Evolutionary conservation across 2,797 vertebrate genomes (phyloP).

Genomic region (Clamator glandarius): DNA sequence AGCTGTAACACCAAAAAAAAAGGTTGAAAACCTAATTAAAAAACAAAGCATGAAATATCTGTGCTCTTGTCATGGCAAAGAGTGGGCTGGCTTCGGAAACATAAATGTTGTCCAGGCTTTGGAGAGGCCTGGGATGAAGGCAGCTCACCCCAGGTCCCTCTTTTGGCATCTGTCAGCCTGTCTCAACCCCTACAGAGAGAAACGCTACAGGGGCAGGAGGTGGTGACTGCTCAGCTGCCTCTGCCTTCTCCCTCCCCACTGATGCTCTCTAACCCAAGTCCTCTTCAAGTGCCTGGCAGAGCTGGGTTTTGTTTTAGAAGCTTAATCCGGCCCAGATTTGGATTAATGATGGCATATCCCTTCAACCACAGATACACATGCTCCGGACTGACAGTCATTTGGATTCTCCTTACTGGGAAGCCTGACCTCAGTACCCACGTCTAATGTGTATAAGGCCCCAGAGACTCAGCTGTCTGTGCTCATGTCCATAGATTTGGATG

Average conservation of each 20-base stretch:
- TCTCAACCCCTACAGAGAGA: neutral
- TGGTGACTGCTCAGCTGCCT: neutral
- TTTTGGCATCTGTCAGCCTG: neutral
- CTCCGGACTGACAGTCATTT: conserved; percentile 62
- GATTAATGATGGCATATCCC: conserved; percentile 61
- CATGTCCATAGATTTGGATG: neutral
- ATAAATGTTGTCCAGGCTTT: neutral
- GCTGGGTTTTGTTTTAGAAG: conserved; percentile 77
- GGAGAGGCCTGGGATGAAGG: neutral
- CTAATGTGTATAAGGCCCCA: conserved; percentile 45
- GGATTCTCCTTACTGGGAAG: conserved; percentile 57
- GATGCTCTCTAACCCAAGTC: neutral
- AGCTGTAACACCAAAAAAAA: neutral
- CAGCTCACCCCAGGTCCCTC: neutral
- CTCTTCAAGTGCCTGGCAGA: conserved; percentile 62
- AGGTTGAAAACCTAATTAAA: neutral
- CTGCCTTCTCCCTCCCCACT: neutral
- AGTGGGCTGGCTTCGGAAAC: neutral
- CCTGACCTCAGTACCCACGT: conserved; percentile 63
- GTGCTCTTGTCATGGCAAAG: neutral
- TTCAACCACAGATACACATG: conserved; percentile 73
- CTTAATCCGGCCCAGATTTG: conserved; percentile 72
- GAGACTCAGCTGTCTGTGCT: conserved; percentile 33
- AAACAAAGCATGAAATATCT: neutral
- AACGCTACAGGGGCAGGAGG: neutral